Evolutionary conservation across 2,888 invertebrate genomes (phyloP), one percentile per base, ranked within the genome.

Genomic region (Agrochola macilenta): DNA sequence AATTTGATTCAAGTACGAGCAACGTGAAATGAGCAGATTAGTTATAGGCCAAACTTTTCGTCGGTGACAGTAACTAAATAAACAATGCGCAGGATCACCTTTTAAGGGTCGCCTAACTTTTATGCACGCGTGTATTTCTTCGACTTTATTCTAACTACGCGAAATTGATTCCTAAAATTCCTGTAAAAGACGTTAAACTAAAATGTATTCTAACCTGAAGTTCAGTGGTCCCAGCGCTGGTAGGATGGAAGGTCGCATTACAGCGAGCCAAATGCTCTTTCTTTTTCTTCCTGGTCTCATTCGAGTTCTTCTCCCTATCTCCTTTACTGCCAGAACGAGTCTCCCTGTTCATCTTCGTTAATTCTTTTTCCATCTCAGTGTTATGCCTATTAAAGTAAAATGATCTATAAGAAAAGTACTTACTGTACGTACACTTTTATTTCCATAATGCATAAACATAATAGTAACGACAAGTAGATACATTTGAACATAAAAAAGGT

Each of bases 321-420:
- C 87, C 88, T 68, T 93, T 95, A 72, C 52, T 87, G 23, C 95
- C 95, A 0, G 95, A 96, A 17, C 98, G 96, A 5, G 96, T 95
- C 81, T 98, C 97, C 1, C 97, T 97, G 87, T 98, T 98, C 78
- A 97, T 97, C 90, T 98, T 98, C 1, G 98, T 95, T 97, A 99
- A 97, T 69, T 97, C 97, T 89, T 98, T 98, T 91, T 98, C 98
- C 98, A 99, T 99, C 79, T 98, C 98, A 82, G 97, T 97, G 88
- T 98, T 98, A 92, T 99, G 99, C 89, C 98, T 98, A 88, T 80
- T 54, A 74, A 81, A 71, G n/a, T 71, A 35, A 79, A 79, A 82
- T 26, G 1, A 76, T 72, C 12, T 58, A 57, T 83, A 79, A 78
- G 74, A 65, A 70, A 68, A 63, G 43, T 57, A 58, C 54, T 69